Evolutionary conservation across 2,113 vertebrate genomes (phyloP).

Genomic region (Gadus macrocephalus): DNA sequence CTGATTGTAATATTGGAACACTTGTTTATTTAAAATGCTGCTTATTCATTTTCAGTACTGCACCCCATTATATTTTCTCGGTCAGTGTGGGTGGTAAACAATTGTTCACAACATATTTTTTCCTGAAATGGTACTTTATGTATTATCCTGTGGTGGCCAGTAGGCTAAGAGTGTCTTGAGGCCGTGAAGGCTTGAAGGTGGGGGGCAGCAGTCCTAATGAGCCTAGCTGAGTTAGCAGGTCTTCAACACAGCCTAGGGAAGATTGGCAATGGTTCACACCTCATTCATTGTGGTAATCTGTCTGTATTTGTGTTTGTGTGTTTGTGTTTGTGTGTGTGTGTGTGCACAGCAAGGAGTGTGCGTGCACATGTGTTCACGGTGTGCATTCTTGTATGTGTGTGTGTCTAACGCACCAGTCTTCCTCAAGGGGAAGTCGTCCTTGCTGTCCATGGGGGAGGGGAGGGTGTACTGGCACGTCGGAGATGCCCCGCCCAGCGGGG

Average conservation of each 20-base stretch:
- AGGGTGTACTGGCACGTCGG: constrained; percentile 90
- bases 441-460: constrained; percentile 83
- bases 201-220: constrained; percentile 34
- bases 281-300: neutral
- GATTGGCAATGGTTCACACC: constrained; percentile 28
- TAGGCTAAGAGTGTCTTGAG: constrained; percentile 23
- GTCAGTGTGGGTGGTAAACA: constrained; percentile 13
- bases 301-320: neutral
- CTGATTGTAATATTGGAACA: constrained; percentile 31
- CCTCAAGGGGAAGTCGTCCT: constrained; percentile 95
- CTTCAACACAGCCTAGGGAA: constrained; percentile 32
- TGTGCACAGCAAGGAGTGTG: constrained; percentile 3
- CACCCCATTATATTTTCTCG: constrained; percentile 30
- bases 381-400: constrained; percentile 9
- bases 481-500: constrained; percentile 88
- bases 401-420: constrained; percentile 86
- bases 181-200: constrained; percentile 29
- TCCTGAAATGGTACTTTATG: constrained; percentile 14
- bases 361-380: neutral
- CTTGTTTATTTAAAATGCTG: constrained; percentile 33
- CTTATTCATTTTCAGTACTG: constrained; percentile 32
- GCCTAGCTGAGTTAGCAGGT: constrained; percentile 57
- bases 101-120: neutral
- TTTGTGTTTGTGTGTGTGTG: neutral
- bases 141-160: constrained; percentile 20